These are phyloP conservation scores for Anableps anableps DNA, from an alignment of 2,797 vertebrate genomes.

Conservation along the genomic window DNA sequence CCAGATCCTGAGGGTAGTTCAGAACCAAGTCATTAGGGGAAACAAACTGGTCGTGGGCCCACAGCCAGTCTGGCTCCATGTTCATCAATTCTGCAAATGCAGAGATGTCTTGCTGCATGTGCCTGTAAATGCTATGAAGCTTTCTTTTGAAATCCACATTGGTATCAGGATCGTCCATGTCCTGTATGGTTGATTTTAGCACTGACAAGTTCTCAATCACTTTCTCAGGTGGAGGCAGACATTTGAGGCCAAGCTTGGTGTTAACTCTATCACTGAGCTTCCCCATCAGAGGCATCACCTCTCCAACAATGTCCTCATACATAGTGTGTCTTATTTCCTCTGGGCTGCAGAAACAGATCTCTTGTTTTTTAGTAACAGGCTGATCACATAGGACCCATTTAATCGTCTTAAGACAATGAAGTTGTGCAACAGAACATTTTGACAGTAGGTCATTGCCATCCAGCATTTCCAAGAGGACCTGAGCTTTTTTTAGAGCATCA, in stretches of 20 bases:
- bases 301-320: conserved; percentile 78
- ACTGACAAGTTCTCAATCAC: conserved; percentile 80
- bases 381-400: conserved; percentile 79
- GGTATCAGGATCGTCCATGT: conserved; percentile 64
- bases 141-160: conserved; percentile 73
- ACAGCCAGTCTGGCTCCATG: conserved; percentile 73
- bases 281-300: conserved; percentile 82
- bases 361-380: conserved; percentile 21
- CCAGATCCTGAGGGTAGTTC: conserved; percentile 77
- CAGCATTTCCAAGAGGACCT: conserved; percentile 77
- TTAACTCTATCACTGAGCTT: conserved; percentile 70
- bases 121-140: conserved; percentile 79
- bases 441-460: conserved; percentile 76
- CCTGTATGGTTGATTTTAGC: conserved; percentile 48
- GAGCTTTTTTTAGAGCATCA: conserved; percentile 66
- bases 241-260: conserved; percentile 74
- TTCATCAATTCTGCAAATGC: conserved; percentile 59
- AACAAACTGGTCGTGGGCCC: conserved; percentile 82
- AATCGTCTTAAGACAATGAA: conserved; percentile 63
- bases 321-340: conserved; percentile 70
- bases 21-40: conserved; percentile 78
- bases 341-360: conserved; percentile 69
- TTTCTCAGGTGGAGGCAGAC: conserved; percentile 77
- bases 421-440: conserved; percentile 65
- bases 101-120: conserved; percentile 81